Evolutionary conservation across 1,140 invertebrate genomes (phyloP).

Genomic region (Papilio glaucus): DNA sequence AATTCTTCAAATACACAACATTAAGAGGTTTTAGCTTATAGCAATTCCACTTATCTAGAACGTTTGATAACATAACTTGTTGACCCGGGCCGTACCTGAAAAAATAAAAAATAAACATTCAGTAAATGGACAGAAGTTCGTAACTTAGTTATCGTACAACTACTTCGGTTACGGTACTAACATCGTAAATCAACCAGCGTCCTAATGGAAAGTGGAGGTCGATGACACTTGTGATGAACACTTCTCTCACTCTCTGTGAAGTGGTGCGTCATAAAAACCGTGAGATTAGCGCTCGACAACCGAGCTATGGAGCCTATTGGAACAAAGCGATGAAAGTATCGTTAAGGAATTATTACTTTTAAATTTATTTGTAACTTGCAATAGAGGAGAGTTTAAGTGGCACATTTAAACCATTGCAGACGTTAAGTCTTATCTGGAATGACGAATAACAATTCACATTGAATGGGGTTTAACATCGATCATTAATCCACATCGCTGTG

Average conservation of each 20-base stretch:
- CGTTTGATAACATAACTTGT: background rate
- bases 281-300: constrained; percentile 11
- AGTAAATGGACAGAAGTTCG: background rate
- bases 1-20: background rate
- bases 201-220: constrained; percentile 19
- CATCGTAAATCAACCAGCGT: constrained; percentile 16
- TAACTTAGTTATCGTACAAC: constrained; percentile 1
- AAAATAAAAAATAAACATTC: background rate
- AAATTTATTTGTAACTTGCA: background rate
- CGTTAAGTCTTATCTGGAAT: no score
- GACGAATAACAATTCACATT: no score
- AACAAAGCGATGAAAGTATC: constrained; percentile 10
- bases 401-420: background rate
- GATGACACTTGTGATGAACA: constrained; percentile 5
- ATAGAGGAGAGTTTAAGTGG: background rate
- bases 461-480: no score
- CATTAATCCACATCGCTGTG: no score
- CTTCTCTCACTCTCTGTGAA: constrained; percentile 12
- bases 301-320: background rate
- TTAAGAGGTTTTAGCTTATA: background rate
- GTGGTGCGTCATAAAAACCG: constrained; percentile 18
- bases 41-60: background rate
- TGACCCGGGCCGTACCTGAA: background rate
- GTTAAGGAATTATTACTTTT: background rate
- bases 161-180: background rate